Evolutionary conservation across 2,113 vertebrate species (phyloP).

Genomic region (Cranoglanis bouderius): DNA sequence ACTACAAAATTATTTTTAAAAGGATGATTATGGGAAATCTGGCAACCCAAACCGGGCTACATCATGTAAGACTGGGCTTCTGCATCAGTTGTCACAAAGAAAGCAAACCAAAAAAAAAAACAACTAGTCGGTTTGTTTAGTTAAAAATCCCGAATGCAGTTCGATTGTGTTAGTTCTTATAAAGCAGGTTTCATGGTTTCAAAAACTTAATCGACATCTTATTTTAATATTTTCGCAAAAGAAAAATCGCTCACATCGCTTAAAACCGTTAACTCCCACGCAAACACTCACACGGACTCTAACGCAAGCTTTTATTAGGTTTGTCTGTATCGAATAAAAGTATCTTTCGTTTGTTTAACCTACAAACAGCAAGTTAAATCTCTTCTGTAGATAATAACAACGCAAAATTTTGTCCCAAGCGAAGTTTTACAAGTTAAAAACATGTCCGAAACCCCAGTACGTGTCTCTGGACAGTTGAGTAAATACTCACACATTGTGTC

Average conservation of each 20-base stretch:
- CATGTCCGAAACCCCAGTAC: not conserved
- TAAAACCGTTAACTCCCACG: not conserved
- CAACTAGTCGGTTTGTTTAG: not conserved
- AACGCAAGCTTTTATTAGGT: not conserved
- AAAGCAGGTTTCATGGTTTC: not conserved
- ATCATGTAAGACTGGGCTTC: not conserved
- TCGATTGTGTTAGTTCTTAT: not conserved
- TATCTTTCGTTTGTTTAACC: not conserved
- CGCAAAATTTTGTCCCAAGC: not conserved
- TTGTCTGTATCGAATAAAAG: not conserved
- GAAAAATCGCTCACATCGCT: not conserved
- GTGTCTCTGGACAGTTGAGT: not conserved
- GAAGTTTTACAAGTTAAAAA: not conserved
- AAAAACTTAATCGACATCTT: not conserved
- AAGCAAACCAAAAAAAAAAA: not conserved
- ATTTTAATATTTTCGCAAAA: not conserved
- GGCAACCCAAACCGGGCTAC: slow-evolving; percentile 13
- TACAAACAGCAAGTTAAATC: not conserved
- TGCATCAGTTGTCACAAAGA: slow-evolving; percentile 5
- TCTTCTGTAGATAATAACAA: not conserved
- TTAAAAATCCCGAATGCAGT: not conserved
- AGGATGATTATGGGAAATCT: not conserved
- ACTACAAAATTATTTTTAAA: not conserved
- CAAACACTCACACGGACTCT: not conserved
- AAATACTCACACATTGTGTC: not conserved